Evolutionary conservation across 2,888 invertebrate genomes (phyloP), one percentile per base, ranked within the genome.

Genomic region (Pseudanteris insignis): DNA sequence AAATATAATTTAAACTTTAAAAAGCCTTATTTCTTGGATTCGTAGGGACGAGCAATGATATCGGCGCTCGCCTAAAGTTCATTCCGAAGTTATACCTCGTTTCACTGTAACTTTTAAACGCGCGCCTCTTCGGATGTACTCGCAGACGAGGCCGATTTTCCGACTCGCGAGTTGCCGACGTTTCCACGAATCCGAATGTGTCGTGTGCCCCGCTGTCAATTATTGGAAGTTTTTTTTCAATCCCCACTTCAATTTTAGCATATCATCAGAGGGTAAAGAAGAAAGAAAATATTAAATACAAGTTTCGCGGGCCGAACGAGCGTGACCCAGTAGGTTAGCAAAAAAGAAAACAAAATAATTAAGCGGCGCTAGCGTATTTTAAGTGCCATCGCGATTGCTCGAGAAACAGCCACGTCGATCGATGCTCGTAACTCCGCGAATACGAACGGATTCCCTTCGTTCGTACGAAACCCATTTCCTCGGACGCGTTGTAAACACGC

Each of bases 1-100:
- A 48, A 48, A 57, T 57, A 57, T 47, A 40, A 57, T 57, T 58
- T 58, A 48, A 58, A 58, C 30, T 58, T 58, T 32, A 36, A 50
- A 36, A 60, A 60, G 40, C 41, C 48, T 57, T 57, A 48, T 57
- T 57, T 48, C 48, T 47, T 26, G 55, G 41, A 55, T 53, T 51
- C 36, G 40, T 34, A 51, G 37, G 29, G 32, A 43, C 50, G 26
- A 9, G 29, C 11, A 37, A 37, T 41, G 51, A 57, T 48, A 57
- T 48, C 29, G 55, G 41, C 41, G 21, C 48, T 58, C 33, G 33
- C 58, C 38, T 38, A 54, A 66, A 69, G 67, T 68, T 69, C 67
- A 70, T 68, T 65, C 62, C 28, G 51, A 64, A 70, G 69, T 69
- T 68, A 67, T 67, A 66, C 58, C 46, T 37, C 50, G 48, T 47